phyloP scores from a whole-genome alignment of 92 coral and sea anemone species.

The Parazoanthus swiftii region DNA sequence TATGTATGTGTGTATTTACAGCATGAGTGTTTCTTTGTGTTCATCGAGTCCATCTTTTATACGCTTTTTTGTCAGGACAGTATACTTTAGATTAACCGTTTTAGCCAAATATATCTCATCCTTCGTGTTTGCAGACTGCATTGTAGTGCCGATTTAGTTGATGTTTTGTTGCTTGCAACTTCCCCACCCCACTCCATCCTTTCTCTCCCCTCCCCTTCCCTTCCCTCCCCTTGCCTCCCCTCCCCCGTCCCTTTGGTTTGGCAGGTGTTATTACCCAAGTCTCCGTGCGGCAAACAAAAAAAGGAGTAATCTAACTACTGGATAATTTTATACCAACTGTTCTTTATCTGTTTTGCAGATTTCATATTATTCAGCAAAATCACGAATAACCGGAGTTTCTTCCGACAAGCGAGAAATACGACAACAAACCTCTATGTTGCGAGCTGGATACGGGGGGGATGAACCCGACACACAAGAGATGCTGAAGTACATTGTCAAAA shows the following conservation, averaged over 20 bases:
- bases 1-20: too few species aligned
- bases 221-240: too few species aligned
- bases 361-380: not conserved
- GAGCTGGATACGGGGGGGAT: not conserved
- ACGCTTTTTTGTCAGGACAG: too few species aligned
- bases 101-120: too few species aligned
- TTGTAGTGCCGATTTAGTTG: not conserved
- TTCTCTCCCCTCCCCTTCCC: too few species aligned
- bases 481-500: not conserved
- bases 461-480: not conserved
- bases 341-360: not conserved
- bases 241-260: too few species aligned
- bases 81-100: too few species aligned
- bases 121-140: too few species aligned
- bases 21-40: too few species aligned
- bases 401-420: not conserved
- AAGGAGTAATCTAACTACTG: not conserved
- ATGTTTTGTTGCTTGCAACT: not conserved
- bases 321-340: not conserved
- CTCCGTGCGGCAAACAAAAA: too few species aligned
- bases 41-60: too few species aligned
- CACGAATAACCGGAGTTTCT: not conserved
- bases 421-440: not conserved
- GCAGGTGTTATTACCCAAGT: too few species aligned
- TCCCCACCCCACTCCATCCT: not conserved